Conservation (phyloP, 2,113 vertebrate species). For the Dromaius novaehollandiae region DNA sequence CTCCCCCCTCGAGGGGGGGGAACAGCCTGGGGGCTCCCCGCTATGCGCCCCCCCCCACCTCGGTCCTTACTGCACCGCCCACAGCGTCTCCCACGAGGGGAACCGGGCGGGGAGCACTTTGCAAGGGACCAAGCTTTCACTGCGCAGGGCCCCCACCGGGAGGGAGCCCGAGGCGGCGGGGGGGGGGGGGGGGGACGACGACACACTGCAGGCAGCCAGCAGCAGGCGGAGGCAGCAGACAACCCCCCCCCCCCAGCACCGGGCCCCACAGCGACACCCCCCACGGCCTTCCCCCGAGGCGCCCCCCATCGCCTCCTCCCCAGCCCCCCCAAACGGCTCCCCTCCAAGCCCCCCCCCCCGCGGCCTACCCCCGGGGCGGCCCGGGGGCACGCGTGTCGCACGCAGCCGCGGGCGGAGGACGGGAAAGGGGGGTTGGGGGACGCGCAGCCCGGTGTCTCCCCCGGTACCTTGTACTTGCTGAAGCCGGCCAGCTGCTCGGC, state of each 20-base stretch:
- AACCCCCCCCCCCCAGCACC: not conserved
- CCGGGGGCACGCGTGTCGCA: too few relatives aligned
- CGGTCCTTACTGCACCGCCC: too few relatives aligned
- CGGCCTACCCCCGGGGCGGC: too few relatives aligned
- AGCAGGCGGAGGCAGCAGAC: too few relatives aligned
- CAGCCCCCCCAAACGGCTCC: too few relatives aligned
- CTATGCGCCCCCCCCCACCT: not conserved
- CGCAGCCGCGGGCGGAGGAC: too few relatives aligned
- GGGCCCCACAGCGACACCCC: too few relatives aligned
- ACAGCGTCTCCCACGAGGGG: not conserved
- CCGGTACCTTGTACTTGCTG: not conserved
- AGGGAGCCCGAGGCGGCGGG: not conserved
- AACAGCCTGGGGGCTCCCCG: rapidly evolving
- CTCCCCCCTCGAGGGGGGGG: too few relatives aligned
- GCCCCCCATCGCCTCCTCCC: not conserved
- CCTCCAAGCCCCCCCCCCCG: not conserved
- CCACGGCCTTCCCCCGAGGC: not conserved
- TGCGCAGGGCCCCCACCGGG: not conserved
- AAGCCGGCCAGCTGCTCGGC: not conserved
- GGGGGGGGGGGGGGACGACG: rapidly evolving
- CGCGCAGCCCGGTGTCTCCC: too few relatives aligned
- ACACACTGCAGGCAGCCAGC: too few relatives aligned
- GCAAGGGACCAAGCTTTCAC: not conserved
- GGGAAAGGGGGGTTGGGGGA: too few relatives aligned
- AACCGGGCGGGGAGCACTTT: rapidly evolving